These are phyloP conservation scores for Leptopterna dolabrata DNA, from an alignment of 2,888 invertebrate species.

Conservation along the genomic window DNA sequence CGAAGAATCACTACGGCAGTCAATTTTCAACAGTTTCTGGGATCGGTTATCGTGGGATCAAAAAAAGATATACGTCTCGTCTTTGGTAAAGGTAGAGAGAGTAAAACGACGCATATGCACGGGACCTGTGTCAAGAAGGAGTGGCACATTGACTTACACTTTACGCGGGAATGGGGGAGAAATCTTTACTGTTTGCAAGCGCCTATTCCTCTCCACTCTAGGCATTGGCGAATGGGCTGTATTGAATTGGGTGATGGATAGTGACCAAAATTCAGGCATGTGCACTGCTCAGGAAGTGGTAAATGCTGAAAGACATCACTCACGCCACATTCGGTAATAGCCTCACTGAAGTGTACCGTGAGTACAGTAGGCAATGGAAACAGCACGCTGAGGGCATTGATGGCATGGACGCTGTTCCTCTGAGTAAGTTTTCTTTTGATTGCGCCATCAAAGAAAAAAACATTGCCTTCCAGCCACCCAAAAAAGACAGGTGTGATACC, in stretches of 20 bases:
- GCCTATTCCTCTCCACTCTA: background rate
- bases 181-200: background rate
- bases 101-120: background rate
- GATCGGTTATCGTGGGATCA: background rate
- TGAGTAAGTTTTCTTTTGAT: no score
- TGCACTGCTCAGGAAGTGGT: background rate
- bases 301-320: background rate
- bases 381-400: no score
- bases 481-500: no score
- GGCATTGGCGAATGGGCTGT: background rate
- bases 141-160: background rate
- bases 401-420: no score
- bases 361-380: no score
- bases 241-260: background rate
- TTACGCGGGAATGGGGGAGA: slow-evolving; percentile 1
- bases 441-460: no score
- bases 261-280: background rate
- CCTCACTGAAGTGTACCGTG: no score
- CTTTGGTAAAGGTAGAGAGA: background rate
- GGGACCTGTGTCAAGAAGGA: background rate
- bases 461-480: no score
- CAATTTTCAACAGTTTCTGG: background rate
- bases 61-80: slow-evolving; percentile 4
- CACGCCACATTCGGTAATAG: background rate
- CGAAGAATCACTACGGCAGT: no score